Conservation (phyloP, 2,113 vertebrate genomes). For the Syngnathus typhle region DNA sequence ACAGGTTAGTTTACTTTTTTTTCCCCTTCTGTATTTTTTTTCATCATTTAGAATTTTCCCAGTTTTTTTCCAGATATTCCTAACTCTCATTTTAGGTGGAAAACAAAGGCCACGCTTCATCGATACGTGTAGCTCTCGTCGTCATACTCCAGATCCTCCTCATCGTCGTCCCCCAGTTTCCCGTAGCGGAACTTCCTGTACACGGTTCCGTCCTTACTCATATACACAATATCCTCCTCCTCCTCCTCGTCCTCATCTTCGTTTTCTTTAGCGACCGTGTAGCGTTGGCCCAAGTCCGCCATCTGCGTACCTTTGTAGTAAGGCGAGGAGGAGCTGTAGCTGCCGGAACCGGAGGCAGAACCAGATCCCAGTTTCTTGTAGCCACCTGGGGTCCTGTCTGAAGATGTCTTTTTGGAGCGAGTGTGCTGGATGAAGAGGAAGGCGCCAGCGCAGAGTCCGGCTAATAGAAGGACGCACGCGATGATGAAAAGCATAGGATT, state of each 20-base stretch:
- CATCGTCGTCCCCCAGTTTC: slow-evolving; percentile 76
- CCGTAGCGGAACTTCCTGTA: slow-evolving; percentile 92
- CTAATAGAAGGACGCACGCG: slow-evolving; percentile 72
- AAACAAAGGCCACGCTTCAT: slow-evolving; percentile 53
- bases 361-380: slow-evolving; percentile 83
- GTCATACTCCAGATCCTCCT: slow-evolving; percentile 89
- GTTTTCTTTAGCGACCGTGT: slow-evolving; percentile 27
- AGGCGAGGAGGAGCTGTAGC: slow-evolving; percentile 53
- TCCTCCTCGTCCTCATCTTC: slow-evolving; percentile 77
- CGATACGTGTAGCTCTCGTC: slow-evolving; percentile 91
- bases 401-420: slow-evolving; percentile 53
- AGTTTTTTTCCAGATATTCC: background rate
- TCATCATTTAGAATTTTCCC: too few species aligned
- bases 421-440: slow-evolving; percentile 73
- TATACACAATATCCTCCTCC: slow-evolving; percentile 88
- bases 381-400: slow-evolving; percentile 51
- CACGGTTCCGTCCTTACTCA: slow-evolving; percentile 90
- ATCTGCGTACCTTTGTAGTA: slow-evolving; percentile 75
- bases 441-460: slow-evolving; percentile 63
- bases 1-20: too few species aligned
- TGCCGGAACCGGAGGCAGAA: slow-evolving; percentile 32
- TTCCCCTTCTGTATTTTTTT: too few species aligned
- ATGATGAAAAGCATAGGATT: slow-evolving; percentile 74
- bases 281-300: slow-evolving; percentile 74
- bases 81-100: background rate